Conservation (phyloP, 2,113 vertebrate genomes). For the Trichomycterus rosablanca region DNA sequence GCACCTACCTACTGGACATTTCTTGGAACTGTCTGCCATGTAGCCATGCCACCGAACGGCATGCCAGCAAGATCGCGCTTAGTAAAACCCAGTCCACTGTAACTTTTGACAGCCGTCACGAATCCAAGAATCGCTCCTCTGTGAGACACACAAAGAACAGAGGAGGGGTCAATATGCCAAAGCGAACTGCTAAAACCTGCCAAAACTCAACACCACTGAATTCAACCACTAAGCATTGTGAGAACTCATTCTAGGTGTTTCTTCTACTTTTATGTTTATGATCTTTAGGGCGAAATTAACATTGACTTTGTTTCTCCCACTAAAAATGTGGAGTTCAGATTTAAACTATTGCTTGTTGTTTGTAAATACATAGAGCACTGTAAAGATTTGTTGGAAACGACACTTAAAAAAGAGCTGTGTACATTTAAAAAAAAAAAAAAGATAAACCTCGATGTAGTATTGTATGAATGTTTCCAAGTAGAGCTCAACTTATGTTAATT, state of each 20-base stretch:
- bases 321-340: constrained; percentile 45
- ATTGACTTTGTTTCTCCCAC: constrained; percentile 40
- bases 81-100: constrained; percentile 5
- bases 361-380: constrained; percentile 73
- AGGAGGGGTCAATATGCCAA: constrained; percentile 83
- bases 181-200: constrained; percentile 73
- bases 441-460: constrained; percentile 97
- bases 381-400: constrained; percentile 64
- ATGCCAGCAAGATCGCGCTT: constrained; percentile 20
- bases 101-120: neutral
- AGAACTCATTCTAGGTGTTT: constrained; percentile 4
- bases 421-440: constrained; percentile 87
- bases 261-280: neutral
- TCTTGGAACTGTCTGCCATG: constrained; percentile 20
- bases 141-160: constrained; percentile 21
- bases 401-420: constrained; percentile 78
- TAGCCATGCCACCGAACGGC: constrained; percentile 23
- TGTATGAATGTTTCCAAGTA: constrained; percentile 94
- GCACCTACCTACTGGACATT: constrained; percentile 22
- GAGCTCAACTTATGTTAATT: constrained; percentile 88
- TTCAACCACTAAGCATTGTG: constrained; percentile 5
- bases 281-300: constrained; percentile 25
- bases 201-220: constrained; percentile 62
- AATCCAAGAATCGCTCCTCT: constrained; percentile 9
- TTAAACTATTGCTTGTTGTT: constrained; percentile 71